Evolutionary conservation across 2,888 invertebrate genomes (phyloP).

Genomic region (Scaptomyza polygonia): DNA sequence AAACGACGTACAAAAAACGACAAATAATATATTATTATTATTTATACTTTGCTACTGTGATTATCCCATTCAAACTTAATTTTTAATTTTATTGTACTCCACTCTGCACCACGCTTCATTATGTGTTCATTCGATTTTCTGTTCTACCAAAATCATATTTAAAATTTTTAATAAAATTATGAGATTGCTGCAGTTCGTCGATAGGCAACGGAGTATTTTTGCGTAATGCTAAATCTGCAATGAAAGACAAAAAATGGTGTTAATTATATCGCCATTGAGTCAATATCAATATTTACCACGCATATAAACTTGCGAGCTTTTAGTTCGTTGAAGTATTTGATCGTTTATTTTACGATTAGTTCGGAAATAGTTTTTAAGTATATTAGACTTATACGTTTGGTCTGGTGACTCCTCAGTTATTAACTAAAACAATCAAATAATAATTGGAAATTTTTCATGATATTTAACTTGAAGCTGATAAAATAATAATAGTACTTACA

Average conservation of each 20-base stretch:
- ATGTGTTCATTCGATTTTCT: conserved; percentile 1
- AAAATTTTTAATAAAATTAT: conserved; percentile 3
- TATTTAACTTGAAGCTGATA: not conserved
- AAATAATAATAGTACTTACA: conserved; percentile 13
- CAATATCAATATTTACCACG: conserved; percentile 24
- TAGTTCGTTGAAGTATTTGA: conserved; percentile 85
- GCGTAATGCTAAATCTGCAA: conserved; percentile 30
- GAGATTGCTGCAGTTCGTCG: conserved; percentile 7
- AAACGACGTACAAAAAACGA: too few relatives aligned
- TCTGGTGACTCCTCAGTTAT: conserved; percentile 30
- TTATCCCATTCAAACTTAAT: not conserved
- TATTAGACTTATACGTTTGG: conserved; percentile 85
- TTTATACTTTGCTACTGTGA: too few relatives aligned
- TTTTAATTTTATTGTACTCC: not conserved
- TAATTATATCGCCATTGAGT: not conserved
- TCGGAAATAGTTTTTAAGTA: conserved; percentile 90
- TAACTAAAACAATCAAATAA: conserved; percentile 8
- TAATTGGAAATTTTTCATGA: not conserved
- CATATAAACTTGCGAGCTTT: conserved; percentile 85
- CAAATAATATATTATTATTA: too few relatives aligned
- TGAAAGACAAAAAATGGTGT: not conserved
- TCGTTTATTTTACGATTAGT: conserved; percentile 86
- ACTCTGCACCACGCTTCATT: not conserved
- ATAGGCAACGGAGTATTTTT: conserved; percentile 39
- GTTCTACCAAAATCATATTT: conserved; percentile 3